Evolutionary conservation across 2,888 invertebrate species (phyloP).

Genomic region (Orthosia gracilis): DNA sequence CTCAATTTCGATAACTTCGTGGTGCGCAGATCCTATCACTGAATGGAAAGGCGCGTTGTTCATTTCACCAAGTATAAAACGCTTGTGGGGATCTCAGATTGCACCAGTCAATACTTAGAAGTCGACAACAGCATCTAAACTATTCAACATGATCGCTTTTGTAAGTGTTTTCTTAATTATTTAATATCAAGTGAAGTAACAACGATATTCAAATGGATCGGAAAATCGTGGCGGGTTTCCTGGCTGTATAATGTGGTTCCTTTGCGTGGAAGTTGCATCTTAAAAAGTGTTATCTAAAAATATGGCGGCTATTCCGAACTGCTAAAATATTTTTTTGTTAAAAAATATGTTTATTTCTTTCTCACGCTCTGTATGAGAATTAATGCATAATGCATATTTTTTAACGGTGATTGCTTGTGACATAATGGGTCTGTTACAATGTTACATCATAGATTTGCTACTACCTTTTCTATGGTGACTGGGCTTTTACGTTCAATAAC

Average conservation of each 20-base stretch:
- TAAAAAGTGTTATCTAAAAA: constrained; percentile 34
- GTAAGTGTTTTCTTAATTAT: constrained; percentile 79
- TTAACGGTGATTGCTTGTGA: constrained; percentile 44
- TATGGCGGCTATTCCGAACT: constrained; percentile 12
- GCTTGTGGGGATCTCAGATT: constrained; percentile 77
- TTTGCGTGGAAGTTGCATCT: constrained; percentile 32
- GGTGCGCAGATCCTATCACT: constrained; percentile 83
- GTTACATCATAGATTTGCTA: constrained; percentile 41
- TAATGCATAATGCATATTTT: constrained; percentile 48
- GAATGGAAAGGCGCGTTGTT: constrained; percentile 86
- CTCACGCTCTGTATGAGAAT: constrained; percentile 56
- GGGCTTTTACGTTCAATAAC: constrained; percentile 10
- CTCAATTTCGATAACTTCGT: constrained; percentile 47
- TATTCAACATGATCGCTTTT: constrained; percentile 89
- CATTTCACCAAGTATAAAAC: constrained; percentile 90
- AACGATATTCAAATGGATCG: constrained; percentile 7
- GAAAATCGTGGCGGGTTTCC: constrained; percentile 32
- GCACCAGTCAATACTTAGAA: constrained; percentile 86
- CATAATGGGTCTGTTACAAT: constrained; percentile 47
- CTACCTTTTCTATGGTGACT: constrained; percentile 6
- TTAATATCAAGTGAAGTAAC: constrained; percentile 49
- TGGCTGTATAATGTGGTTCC: constrained; percentile 47
- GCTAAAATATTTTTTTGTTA: constrained; percentile 17
- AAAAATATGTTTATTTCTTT: constrained; percentile 43
- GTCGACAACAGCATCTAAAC: constrained; percentile 82